Percentiles rank a stretch among this genome's conserved stretches.
phyloP scores from a whole-genome alignment of 1,140 invertebrate genomes.

The Vanessa atalanta region DNA sequence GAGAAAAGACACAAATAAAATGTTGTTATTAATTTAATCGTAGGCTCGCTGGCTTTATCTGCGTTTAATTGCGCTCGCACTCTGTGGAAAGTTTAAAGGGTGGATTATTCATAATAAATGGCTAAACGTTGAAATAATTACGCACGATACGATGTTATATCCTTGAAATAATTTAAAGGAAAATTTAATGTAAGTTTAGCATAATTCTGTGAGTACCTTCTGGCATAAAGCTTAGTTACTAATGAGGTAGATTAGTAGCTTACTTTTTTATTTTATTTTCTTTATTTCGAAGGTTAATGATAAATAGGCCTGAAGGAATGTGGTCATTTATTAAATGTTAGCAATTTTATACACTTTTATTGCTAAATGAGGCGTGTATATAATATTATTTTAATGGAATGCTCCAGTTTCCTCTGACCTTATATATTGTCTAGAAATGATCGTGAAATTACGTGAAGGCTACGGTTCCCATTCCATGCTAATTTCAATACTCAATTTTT shows the following conservation, averaged over 20 bases:
- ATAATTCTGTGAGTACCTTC: slow-evolving; percentile 1
- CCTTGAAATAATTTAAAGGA: neutral
- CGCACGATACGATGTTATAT: neutral
- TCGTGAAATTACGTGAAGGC: too few relatives aligned
- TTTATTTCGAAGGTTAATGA: too few relatives aligned
- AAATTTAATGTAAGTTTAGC: slow-evolving; percentile 5
- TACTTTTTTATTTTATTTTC: neutral
- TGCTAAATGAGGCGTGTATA: too few relatives aligned
- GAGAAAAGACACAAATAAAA: neutral
- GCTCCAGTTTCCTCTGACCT: too few relatives aligned
- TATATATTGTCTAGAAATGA: too few relatives aligned
- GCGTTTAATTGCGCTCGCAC: slow-evolving; percentile 14
- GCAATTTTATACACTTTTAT: too few relatives aligned
- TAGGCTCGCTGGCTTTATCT: slow-evolving; percentile 10
- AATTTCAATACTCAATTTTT: too few relatives aligned
- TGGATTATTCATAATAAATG: slow-evolving; percentile 19
- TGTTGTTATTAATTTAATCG: slow-evolving; percentile 17
- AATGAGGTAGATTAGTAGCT: slow-evolving; percentile 1
- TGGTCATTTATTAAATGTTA: too few relatives aligned
- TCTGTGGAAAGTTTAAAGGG: slow-evolving; percentile 1
- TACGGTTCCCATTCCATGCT: too few relatives aligned
- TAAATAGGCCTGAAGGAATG: too few relatives aligned
- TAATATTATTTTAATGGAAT: too few relatives aligned
- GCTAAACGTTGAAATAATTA: slow-evolving; percentile 22
- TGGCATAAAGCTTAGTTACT: neutral